Percentiles rank a stretch among this genome's conserved stretches.
Evolutionary conservation across 1,140 invertebrate species (phyloP).

Genomic region (Nephotettix cincticeps): DNA sequence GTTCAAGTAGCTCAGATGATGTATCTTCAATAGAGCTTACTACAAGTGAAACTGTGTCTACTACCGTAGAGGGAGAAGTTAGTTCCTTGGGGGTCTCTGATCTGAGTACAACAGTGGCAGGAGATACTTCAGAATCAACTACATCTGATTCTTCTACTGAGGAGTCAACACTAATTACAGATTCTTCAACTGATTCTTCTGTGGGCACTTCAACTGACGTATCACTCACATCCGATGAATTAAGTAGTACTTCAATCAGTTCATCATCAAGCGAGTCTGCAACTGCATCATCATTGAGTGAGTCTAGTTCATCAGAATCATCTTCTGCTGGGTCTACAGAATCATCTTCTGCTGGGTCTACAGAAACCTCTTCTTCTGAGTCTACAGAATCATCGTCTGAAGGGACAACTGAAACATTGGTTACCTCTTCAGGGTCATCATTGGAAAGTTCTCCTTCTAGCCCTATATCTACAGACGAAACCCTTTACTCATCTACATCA

Average conservation of each 20-base stretch:
- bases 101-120: background rate
- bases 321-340: background rate
- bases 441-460: background rate
- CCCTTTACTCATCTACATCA: background rate
- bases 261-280: slow-evolving; percentile 26
- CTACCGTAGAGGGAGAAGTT: no score
- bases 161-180: slow-evolving; percentile 21
- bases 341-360: background rate
- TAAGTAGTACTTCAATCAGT: slow-evolving; percentile 29
- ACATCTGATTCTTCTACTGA: slow-evolving; percentile 36
- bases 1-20: background rate
- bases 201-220: slow-evolving; percentile 32
- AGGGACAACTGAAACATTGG: slow-evolving; percentile 30
- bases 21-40: background rate
- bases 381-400: background rate
- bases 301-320: background rate
- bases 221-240: background rate
- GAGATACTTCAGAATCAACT: slow-evolving; percentile 31
- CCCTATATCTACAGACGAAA: background rate
- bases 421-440: slow-evolving; percentile 16
- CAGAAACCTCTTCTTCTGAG: background rate
- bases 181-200: slow-evolving; percentile 28
- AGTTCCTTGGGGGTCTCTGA: slow-evolving; percentile 36
- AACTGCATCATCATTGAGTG: background rate
- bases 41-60: background rate